Evolutionary conservation across 2,888 invertebrate genomes (phyloP).

Genomic region (Orchesellides sinensis): DNA sequence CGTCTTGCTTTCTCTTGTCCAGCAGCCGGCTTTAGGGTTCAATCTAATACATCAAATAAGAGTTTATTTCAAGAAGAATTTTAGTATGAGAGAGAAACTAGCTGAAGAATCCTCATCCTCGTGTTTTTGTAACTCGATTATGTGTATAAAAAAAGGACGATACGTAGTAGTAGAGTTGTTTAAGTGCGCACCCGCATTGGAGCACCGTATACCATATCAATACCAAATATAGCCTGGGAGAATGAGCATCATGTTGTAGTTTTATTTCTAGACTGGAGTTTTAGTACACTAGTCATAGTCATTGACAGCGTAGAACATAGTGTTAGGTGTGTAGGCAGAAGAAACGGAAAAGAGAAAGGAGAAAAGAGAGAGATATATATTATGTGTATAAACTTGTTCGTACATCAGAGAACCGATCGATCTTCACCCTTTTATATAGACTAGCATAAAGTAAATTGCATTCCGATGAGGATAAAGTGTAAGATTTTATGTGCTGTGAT

Average conservation of each 20-base stretch:
- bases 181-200: not conserved
- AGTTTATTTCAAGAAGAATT: conserved; percentile 23
- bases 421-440: conserved; percentile 12
- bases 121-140: too few relatives aligned
- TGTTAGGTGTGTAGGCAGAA: not conserved
- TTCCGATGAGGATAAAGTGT: conserved; percentile 22
- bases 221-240: not conserved
- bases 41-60: not conserved
- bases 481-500: conserved; percentile 50
- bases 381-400: not conserved
- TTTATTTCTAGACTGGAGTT: not conserved
- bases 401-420: conserved; percentile 46
- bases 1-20: conserved; percentile 3
- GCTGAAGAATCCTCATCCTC: too few relatives aligned
- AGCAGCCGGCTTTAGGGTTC: conserved; percentile 1
- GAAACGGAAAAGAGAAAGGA: not conserved
- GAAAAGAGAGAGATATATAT: conserved; percentile 11
- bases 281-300: not conserved
- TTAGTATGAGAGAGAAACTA: conserved; percentile 20
- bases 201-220: not conserved
- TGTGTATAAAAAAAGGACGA: too few relatives aligned
- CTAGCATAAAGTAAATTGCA: conserved; percentile 20
- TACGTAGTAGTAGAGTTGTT: too few relatives aligned
- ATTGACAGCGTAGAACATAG: not conserved
- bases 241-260: not conserved